Evolutionary conservation across 2,888 invertebrate genomes (phyloP), one percentile per base, ranked within the genome.

Genomic region (Ichneumon xanthorius): DNA sequence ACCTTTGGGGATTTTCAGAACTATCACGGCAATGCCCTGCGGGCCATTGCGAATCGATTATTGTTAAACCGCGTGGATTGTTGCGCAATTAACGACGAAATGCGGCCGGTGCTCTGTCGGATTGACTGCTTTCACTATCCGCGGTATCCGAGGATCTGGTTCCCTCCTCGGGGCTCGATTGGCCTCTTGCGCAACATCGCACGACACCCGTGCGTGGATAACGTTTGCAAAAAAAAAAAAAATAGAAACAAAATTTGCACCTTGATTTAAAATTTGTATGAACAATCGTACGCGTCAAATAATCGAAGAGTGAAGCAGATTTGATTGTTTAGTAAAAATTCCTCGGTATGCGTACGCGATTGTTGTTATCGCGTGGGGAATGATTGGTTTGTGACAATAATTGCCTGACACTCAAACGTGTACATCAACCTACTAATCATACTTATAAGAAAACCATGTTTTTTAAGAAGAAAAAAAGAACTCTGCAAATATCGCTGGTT

Each of bases 121-220:
- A 89, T 90, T 89, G 89, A 88, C 88, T 90, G 91, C 93, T 93
- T 93, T 92, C 93, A 92, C 93, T 91, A 89, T 92, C 88, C 88
- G 86, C 85, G 88, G 86, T 82, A 67, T 80, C 79, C 88, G 87
- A 88, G 88, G 90, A 92, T 92, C 91, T 90, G 91, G 89, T 92
- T 91, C 90, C 87, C 91, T 87, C 89, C 89, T 89, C 88, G 87
- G 79, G 88, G 86, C 85, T 87, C 88, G 65, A 87, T 84, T 48
- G 40, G 72, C 33, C 67, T 88, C 88, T 92, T 92, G 88, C 90
- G 90, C 87, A 92, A 93, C 84, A 73, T 80, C 61, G 14, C 80
- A 68, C 75, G 84, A 87, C 16, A 33, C 30, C 63, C 45, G 16
- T 30, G 16, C 30, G 30, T 16, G n/a, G 33, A 5, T 33, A 16